Evolutionary conservation across 1,140 invertebrate genomes (phyloP), one percentile per base, ranked within the genome.

Genomic region (Pinna nobilis): DNA sequence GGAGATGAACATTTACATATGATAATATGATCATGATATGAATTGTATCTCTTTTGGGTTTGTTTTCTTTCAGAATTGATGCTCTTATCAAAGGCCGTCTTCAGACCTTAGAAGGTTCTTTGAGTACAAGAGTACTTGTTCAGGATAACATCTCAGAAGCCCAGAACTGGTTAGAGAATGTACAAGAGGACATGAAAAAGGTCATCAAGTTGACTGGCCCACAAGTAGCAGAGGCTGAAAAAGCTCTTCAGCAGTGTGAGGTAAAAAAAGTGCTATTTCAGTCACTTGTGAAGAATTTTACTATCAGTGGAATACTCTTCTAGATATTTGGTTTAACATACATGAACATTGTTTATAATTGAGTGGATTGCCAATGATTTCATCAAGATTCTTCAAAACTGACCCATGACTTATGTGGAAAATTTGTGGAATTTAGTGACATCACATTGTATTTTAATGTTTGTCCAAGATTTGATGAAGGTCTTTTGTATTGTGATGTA

Each of bases 121-220:
- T 86, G 37, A 59, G 72, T 11, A 74, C 77, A 13, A 74, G 78
- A 47, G 68, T 51, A n/a, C 60, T 80, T 50, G 51, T 81, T 15
- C 64, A 79, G 63, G 79, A 75, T 30, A 74, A 67, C 37, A 67
- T 83, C 0, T 50, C 68, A 30, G 71, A 79, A 35, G 72, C 71
- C n/a, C 51, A 50, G 18, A 51, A 75, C 9, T 83, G 76, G 79
- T 70, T 87, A 23, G 50, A 69, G 3, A 47, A 59, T 59, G 93
- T 97, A 30, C 94, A 97, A 85, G 92, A 93, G 63, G 94, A 96
- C 84, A 87, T 98, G 0, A 94, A 95, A 77, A 92, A 94, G n/a
- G 39, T 77, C 57, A 88, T 97, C 0, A 95, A 94, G 80, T 94
- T 94, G 86, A 95, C 96, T 1, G 96, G 96, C 18, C 93, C 93